phyloP scores from a whole-genome alignment of 2,797 vertebrate genomes.

The Scyliorhinus canicula region DNA sequence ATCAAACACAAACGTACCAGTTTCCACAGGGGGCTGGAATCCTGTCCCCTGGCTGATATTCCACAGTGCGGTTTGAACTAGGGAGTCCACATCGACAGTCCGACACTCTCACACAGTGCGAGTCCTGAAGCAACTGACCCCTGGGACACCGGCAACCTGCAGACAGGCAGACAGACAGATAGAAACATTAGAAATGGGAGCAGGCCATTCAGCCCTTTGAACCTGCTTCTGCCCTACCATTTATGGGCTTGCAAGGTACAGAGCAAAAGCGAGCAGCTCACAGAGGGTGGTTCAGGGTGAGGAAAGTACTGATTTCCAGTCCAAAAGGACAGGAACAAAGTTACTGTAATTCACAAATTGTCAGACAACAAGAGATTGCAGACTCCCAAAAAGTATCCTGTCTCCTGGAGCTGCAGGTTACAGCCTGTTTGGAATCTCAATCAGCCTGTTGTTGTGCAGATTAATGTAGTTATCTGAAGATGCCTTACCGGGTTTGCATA shows the following conservation, averaged over 20 bases:
- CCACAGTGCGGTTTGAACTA: conserved; percentile 58
- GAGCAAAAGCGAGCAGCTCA: background rate
- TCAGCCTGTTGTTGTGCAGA: background rate
- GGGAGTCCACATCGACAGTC: conserved; percentile 74
- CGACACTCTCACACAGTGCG: conserved; percentile 60
- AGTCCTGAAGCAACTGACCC: conserved; percentile 70
- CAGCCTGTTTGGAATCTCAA: no score
- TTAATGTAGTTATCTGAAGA: background rate
- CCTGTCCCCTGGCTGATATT: conserved; percentile 56
- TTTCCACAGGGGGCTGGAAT: conserved; percentile 64
- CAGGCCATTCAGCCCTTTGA: background rate
- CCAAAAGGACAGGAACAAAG: no score
- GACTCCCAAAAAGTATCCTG: no score
- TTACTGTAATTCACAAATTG: no score
- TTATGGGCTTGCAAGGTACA: background rate
- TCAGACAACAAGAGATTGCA: no score
- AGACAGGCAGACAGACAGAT: background rate
- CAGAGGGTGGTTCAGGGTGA: background rate
- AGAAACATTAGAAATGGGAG: background rate
- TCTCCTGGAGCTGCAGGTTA: no score
- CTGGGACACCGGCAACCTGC: conserved; percentile 76
- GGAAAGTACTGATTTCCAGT: no score
- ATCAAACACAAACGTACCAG: conserved; percentile 59
- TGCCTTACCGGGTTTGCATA: conserved; percentile 67
- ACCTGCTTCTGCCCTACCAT: no score